These are phyloP conservation scores for Lordiphosa clarofinis DNA, from an alignment of 1,140 invertebrate species.

Conservation along the genomic window DNA sequence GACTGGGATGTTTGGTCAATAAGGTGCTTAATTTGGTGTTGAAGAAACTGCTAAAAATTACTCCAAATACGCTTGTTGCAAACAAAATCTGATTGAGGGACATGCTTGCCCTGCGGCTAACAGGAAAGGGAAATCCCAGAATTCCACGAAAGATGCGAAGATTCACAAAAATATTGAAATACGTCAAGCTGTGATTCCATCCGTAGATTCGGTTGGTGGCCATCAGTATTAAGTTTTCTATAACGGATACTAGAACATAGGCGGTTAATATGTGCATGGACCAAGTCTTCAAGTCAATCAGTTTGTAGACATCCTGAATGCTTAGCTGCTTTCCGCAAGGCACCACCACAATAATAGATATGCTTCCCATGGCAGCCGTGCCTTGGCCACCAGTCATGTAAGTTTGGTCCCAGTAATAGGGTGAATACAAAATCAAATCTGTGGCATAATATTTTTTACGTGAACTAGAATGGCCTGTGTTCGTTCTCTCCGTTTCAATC, in stretches of 20 bases:
- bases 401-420: too few species aligned
- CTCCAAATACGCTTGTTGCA: conserved; percentile 36
- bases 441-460: too few species aligned
- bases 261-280: conserved; percentile 4
- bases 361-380: background rate
- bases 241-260: conserved; percentile 22
- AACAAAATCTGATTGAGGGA: conserved; percentile 28
- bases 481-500: too few species aligned
- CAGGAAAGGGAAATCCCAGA: conserved; percentile 24
- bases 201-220: background rate
- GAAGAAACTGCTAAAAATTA: conserved; percentile 33
- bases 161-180: conserved; percentile 23
- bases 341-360: conserved; percentile 18
- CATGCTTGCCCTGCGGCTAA: background rate
- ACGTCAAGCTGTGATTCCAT: background rate
- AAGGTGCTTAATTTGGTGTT: conserved; percentile 40
- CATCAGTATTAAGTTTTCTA: conserved; percentile 15
- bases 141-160: conserved; percentile 20
- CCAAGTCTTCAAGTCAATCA: background rate
- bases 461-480: too few species aligned
- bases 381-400: background rate
- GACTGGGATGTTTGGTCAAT: conserved; percentile 12
- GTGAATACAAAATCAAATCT: too few species aligned
- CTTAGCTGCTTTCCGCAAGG: conserved; percentile 18
- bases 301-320: conserved; percentile 18